Conservation (phyloP, 1,140 invertebrate genomes). For the Idris sp. region DNA sequence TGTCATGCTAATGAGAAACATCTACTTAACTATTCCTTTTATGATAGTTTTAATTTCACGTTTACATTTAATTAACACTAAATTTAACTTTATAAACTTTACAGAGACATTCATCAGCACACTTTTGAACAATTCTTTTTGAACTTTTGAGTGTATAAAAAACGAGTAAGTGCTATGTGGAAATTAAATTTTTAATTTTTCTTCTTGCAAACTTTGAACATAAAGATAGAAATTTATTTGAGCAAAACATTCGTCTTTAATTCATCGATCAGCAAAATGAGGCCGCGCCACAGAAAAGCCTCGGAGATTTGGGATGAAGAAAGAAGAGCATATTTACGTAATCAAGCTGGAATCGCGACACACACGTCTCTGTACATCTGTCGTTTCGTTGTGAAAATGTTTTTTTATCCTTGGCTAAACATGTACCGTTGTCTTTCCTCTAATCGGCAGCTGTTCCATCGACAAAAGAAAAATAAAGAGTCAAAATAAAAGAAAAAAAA, state of each 20-base stretch:
- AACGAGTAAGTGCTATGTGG: too few species aligned
- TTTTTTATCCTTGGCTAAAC: conserved; percentile 3
- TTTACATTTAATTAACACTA: conserved; percentile 30
- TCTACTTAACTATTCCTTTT: conserved; percentile 24
- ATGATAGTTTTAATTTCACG: conserved; percentile 24
- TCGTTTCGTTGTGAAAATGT: conserved; percentile 12
- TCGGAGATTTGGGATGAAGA: conserved; percentile 33
- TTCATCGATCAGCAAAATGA: conserved; percentile 40
- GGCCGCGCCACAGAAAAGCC: conserved; percentile 32
- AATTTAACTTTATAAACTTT: conserved; percentile 18
- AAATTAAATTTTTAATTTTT: too few species aligned
- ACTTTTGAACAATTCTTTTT: too few species aligned
- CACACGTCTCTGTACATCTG: conserved; percentile 13
- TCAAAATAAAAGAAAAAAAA: conserved; percentile 13
- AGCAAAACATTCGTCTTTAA: conserved; percentile 12
- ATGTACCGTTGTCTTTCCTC: not conserved
- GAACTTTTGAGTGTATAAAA: too few species aligned
- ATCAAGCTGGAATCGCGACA: conserved; percentile 24
- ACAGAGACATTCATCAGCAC: conserved; percentile 5
- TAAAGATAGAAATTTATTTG: too few species aligned
- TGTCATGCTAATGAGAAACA: conserved; percentile 17
- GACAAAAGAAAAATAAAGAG: conserved; percentile 2
- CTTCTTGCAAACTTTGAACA: too few species aligned
- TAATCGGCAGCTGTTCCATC: conserved; percentile 15
- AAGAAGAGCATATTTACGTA: conserved; percentile 43